Base-by-base conservation (phyloP, 2,113 vertebrate genomes). In the Galbula dea region DNA sequence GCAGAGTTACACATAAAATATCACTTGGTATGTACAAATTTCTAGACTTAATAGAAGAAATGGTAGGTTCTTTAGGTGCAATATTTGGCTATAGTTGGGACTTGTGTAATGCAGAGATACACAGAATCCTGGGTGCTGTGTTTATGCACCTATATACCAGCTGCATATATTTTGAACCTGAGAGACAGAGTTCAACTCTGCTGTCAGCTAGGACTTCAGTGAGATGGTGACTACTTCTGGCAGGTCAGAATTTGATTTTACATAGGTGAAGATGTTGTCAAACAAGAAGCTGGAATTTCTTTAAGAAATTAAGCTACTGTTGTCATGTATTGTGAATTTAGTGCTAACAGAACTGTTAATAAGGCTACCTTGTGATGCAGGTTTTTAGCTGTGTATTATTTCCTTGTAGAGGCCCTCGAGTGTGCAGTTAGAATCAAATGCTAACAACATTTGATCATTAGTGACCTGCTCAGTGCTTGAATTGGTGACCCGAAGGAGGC, bases 391-490 rank as follows among this genome's bases (percentile, higher is more conserved):
- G 61, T 48, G 12, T 65, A 46, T 88, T 81, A 26, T 84, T 91
- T 80, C 66, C 54, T 74, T 90, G 24, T 74, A 62, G 39, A 32
- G 96, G 27, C 66, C 34, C 48, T 77, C 77, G 68, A 82, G 45
- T 81, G 48, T 36, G 20, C 43, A 93, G 36, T 61, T 87, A 77
- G 41, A 43, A 49, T 90, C 46, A 95, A 43, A 86, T 80, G 22
- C 62, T 84, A 87, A 88, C 41, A 74, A 55, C 41, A 76, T 92
- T 88, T 87, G 79, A 52, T 94, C 80, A 92, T 96, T 96, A 94
- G 80, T 65, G 80, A 92, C 87, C 71, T 90, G 59, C 29, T 88
- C 63, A 41, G 30, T 88, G 51, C 82, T 86, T 83, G 80, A 83
- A 82, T 86, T 4, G 9, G 39, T 96, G 89, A 82, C 80, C 79